These are phyloP conservation scores for Sinopyrophorus schimmeli DNA, from an alignment of 2,888 invertebrate genomes.

Conservation along the genomic window DNA sequence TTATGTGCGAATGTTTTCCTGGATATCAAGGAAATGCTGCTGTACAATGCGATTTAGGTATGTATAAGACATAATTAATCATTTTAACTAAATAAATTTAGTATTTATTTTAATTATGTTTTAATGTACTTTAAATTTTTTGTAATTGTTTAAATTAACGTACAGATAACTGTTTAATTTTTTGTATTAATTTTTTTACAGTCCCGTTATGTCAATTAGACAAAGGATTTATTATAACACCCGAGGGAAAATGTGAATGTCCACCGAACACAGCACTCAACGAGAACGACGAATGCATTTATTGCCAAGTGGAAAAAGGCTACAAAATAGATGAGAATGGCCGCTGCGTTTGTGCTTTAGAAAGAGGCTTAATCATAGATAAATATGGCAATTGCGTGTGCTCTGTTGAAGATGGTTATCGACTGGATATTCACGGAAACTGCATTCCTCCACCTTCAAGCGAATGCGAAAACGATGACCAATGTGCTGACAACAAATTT, in stretches of 20 bases:
- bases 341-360: constrained; percentile 79
- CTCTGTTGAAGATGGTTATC: constrained; percentile 69
- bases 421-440: constrained; percentile 63
- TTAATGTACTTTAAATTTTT: neutral
- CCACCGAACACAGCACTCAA: constrained; percentile 77
- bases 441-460: constrained; percentile 60
- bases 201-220: constrained; percentile 66
- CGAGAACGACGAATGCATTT: constrained; percentile 75
- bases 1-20: constrained; percentile 85
- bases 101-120: neutral
- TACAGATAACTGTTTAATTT: too few relatives aligned
- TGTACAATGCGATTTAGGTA: constrained; percentile 78
- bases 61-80: constrained; percentile 48
- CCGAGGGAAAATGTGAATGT: constrained; percentile 72
- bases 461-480: constrained; percentile 70
- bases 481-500: constrained; percentile 76
- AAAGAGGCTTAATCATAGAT: constrained; percentile 76
- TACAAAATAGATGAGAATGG: constrained; percentile 76
- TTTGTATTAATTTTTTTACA: constrained; percentile 54
- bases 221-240: constrained; percentile 68
- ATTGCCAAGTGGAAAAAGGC: constrained; percentile 72
- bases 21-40: constrained; percentile 89
- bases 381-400: constrained; percentile 78
- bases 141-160: neutral
- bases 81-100: neutral